Evolutionary conservation across 2,797 vertebrate genomes (phyloP).

Genomic region (Cygnus olor): DNA sequence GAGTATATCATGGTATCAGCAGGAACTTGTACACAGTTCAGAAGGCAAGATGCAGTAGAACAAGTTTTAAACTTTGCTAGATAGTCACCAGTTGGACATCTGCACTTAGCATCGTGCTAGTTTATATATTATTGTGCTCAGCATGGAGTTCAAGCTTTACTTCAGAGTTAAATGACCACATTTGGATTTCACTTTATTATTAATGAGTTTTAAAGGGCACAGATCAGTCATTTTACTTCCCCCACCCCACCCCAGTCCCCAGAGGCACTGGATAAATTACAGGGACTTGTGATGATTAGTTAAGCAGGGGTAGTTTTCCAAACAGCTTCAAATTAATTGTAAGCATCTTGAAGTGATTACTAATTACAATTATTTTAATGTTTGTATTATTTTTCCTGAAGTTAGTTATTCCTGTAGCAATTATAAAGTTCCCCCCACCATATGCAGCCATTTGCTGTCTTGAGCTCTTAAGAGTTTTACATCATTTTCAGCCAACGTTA

Average conservation of each 20-base stretch:
- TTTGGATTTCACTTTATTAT: constrained; percentile 12
- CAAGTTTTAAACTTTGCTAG: neutral
- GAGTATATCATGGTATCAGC: neutral
- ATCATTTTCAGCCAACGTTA: neutral
- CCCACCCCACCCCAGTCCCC: neutral
- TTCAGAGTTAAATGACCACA: neutral
- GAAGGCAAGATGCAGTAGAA: neutral
- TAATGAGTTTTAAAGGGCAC: constrained; percentile 9
- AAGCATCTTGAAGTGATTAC: constrained; percentile 87
- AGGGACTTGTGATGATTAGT: constrained; percentile 44
- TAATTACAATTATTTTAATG: constrained; percentile 78
- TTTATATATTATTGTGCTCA: neutral
- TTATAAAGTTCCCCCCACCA: constrained; percentile 65
- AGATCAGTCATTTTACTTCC: neutral
- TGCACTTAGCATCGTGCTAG: neutral
- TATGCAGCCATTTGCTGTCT: constrained; percentile 21
- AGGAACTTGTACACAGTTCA: neutral
- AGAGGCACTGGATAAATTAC: constrained; percentile 45
- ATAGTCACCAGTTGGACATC: neutral
- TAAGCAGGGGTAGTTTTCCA: constrained; percentile 57
- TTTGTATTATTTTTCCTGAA: constrained; percentile 74
- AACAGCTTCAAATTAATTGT: constrained; percentile 72
- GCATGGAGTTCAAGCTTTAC: neutral
- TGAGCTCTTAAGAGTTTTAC: neutral
- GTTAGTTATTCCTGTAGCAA: constrained; percentile 72